Base-by-base conservation (phyloP, 2,113 vertebrate species). In the Onychostoma macrolepis region DNA sequence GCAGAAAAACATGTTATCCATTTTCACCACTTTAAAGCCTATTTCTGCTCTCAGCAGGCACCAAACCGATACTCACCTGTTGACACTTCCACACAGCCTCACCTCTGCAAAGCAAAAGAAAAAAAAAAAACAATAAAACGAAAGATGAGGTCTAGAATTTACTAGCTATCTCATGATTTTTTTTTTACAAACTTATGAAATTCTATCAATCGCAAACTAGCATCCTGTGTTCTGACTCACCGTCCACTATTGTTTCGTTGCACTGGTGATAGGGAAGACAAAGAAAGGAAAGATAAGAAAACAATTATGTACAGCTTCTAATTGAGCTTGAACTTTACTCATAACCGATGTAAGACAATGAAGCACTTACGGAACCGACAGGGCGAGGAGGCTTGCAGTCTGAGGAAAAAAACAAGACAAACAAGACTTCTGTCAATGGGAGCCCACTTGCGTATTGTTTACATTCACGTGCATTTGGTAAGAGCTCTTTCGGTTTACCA, bases 221-320 rank as follows among this genome's bases (percentile, higher is more conserved):
- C 38, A 24, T 24, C 3, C 15, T 15, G n/a, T 43, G 28, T 10
- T 63, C 36, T 43, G 69, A 89, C 92, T 89, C 86, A 92, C 92
- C 91, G 45, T 90, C 24, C 4, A 90, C 87, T 17, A 15, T 10
- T 33, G 89, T 92, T 26, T 85, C 36, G 53, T 86, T 81, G 89
- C 92, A 93, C 91, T 93, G 38, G 33, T n/a, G 30, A 13, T 1
- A 41, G 21, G 38, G 33, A 56, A 15, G 33, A 15, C 21, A 33
- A 56, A 71, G 28, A 17, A 85, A n/a, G 56, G n/a, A 84, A 75
- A 71, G 4, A 74, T 76, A 84, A 26, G 50, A 82, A 48, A 36
- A 61, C 30, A 12, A 19, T 72, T 26, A 19, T 30, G 6, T 17
- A 36, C 28, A 56, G 26, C 9, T 79, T 33, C 17, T 12, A 7